Base-by-base conservation (phyloP, 2,888 invertebrate genomes). In the Callosobruchus maculatus region DNA sequence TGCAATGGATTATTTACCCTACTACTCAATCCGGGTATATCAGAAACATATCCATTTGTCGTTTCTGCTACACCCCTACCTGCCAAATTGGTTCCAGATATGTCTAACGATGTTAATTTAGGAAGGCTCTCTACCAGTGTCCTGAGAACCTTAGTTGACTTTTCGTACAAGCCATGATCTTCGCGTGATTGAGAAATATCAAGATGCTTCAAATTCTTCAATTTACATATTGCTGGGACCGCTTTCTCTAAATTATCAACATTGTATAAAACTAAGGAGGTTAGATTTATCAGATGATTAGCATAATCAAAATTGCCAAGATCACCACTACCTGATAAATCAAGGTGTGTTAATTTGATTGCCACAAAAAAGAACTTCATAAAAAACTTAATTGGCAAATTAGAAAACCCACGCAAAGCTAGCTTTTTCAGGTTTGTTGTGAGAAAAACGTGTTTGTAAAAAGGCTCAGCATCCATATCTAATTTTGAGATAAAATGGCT, bases 71-170 rank as follows among this genome's bases (percentile, higher is more conserved):
- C 93, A 70, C 95, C 95, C 73, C 92, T 92, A 20, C 97, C 97
- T 68, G 97, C 97, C 78, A 99, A 89, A 89, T 99, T 98, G 21
- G 98, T 98, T 20, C 97, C 97, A 2, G 98, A 97, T 84, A 99
- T 97, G 87, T 99, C 98, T 81, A 99, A 88, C 22, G 95, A 95
- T 68, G 91, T 91, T 75, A 99, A 88, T 72, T 91, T 86, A 0
- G 94, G 94, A 81, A 99, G 89, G 83, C 89, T 92, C 72, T 90
- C 89, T 18, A 97, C 92, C 67, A 99, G 88, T 79, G 90, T 89
- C 22, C 91, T 88, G 68, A 99, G 88, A 31, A 92, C 88, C 77
- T 91, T 89, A 87, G 94, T 95, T 2, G 96, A 95, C 80, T 93
- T 91, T 66, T 90, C 89, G 85, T 93, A 97, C 77, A 90, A 91